Conservation (phyloP, 1,140 invertebrate species). For the Aphelenchoides fujianensis region DNA sequence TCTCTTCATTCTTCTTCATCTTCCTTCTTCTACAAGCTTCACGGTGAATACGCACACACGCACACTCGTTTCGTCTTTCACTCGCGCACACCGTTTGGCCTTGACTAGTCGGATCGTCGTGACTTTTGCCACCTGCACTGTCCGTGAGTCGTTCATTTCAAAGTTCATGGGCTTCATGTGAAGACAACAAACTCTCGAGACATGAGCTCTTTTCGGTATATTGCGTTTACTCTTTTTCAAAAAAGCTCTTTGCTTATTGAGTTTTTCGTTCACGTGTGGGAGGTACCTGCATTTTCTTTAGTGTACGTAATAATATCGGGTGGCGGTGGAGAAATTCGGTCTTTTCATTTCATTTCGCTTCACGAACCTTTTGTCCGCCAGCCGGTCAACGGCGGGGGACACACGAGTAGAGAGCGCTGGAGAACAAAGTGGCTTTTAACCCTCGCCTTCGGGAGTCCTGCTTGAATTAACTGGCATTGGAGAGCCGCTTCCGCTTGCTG, state of each 20-base stretch:
- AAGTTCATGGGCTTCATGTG: conserved; percentile 12
- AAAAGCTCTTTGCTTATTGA: background rate
- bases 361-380: no score
- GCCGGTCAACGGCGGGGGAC: no score
- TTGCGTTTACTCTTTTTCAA: conserved; percentile 17
- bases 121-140: conserved; percentile 8
- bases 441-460: background rate
- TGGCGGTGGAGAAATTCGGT: background rate
- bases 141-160: conserved; percentile 2
- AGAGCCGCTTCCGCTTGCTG: conserved; percentile 9
- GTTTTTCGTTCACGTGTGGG: conserved; percentile 12
- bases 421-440: background rate
- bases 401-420: background rate
- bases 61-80: background rate
- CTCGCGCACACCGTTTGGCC: no score
- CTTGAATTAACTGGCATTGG: background rate
- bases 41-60: background rate
- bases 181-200: conserved; percentile 6
- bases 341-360: no score
- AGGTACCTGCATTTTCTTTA: background rate
- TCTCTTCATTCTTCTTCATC: background rate
- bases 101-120: background rate
- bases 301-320: background rate
- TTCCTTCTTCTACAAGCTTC: background rate
- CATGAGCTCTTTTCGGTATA: conserved; percentile 14